Evolutionary conservation across 2,797 vertebrate species (phyloP).

Genomic region (Lagodon rhomboides): DNA sequence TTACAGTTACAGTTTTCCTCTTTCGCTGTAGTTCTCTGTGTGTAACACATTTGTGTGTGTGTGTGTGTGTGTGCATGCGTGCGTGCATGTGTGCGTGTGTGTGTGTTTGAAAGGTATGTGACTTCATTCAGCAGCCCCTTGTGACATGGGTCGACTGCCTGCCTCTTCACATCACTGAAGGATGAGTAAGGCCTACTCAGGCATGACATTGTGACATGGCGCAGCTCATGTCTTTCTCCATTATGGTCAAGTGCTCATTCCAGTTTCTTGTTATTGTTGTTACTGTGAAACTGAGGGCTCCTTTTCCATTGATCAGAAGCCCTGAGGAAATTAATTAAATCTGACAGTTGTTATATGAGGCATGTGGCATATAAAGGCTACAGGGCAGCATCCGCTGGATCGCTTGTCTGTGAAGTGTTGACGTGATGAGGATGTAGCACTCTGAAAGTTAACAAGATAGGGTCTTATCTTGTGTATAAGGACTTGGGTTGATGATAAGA

Average conservation of each 20-base stretch:
- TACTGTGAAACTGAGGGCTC: conserved; percentile 31
- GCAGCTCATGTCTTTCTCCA: conserved; percentile 61
- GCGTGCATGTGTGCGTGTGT: conserved; percentile 1
- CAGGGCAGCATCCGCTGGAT: conserved; percentile 2
- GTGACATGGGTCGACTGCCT: conserved; percentile 45
- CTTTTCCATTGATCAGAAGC: conserved; percentile 69
- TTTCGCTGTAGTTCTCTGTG: not conserved
- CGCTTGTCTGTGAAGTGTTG: conserved; percentile 2
- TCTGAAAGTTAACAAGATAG: not conserved
- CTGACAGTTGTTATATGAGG: conserved; percentile 35
- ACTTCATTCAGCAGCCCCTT: conserved; percentile 39
- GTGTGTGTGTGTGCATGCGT: not conserved
- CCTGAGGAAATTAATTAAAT: conserved; percentile 50
- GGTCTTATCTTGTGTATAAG: not conserved
- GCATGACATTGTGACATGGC: conserved; percentile 65
- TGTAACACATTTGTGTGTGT: not conserved
- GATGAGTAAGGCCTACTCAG: conserved; percentile 69
- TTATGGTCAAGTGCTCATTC: conserved; percentile 64
- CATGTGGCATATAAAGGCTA: conserved; percentile 49
- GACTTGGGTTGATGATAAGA: not conserved
- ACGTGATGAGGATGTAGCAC: not conserved
- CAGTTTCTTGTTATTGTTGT: conserved; percentile 59
- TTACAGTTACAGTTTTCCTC: not conserved
- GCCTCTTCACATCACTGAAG: conserved; percentile 69
- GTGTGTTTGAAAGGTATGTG: conserved; percentile 18